These are phyloP conservation scores for Heterochromis multidens DNA, from an alignment of 2,113 vertebrate species.

Conservation along the genomic window DNA sequence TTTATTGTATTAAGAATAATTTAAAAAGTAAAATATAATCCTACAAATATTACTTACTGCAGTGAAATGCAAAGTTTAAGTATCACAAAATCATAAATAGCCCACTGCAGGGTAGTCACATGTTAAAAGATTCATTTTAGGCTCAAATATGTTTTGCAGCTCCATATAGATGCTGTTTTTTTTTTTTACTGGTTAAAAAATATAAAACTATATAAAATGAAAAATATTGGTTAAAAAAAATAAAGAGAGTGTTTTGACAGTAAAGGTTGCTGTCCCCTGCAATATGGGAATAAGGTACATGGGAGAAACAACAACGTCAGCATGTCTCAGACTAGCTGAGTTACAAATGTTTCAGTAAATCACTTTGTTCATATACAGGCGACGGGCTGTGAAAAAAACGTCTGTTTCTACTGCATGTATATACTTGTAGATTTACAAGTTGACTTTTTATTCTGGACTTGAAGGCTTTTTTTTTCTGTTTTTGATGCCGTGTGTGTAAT, in stretches of 20 bases:
- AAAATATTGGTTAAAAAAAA: too few species aligned
- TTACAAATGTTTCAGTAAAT: not conserved
- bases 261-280: not conserved
- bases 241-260: too few species aligned
- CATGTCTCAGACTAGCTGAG: not conserved
- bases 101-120: not conserved
- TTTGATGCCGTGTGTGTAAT: not conserved
- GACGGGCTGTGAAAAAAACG: not conserved
- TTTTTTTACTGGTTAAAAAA: too few species aligned
- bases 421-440: not conserved
- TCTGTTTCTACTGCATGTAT: not conserved
- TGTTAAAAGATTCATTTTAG: not conserved
- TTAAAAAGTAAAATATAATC: not conserved
- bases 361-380: not conserved
- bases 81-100: not conserved
- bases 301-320: not conserved
- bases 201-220: too few species aligned
- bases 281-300: not conserved
- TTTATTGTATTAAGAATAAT: not conserved
- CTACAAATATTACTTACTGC: not conserved
- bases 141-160: not conserved
- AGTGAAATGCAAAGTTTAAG: too few species aligned
- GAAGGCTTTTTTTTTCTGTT: not conserved
- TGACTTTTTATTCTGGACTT: not conserved
- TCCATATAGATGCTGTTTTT: accelerated